A percentile compares a stretch with the other conserved stretches of the same genome.
Conservation (phyloP, 1,140 invertebrate species). For the Harlomillsia oculata region DNA sequence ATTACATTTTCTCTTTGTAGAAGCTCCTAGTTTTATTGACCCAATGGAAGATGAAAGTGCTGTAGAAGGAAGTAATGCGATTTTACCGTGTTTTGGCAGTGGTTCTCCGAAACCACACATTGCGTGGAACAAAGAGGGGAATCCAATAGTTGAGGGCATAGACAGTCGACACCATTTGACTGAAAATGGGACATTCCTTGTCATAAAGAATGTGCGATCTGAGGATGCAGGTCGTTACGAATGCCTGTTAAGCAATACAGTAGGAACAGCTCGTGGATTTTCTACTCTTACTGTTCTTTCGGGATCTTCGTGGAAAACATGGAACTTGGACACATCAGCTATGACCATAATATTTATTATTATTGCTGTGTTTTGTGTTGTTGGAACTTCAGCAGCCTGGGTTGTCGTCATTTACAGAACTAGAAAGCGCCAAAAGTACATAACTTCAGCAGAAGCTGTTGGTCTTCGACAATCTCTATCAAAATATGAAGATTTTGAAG, state of each 20-base stretch:
- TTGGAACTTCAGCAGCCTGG: slow-evolving; percentile 81
- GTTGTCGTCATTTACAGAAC: slow-evolving; percentile 85
- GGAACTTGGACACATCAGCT: slow-evolving; percentile 16
- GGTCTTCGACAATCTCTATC: slow-evolving; percentile 1
- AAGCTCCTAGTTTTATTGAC: slow-evolving; percentile 73
- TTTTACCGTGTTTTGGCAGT: slow-evolving; percentile 59
- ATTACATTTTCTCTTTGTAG: slow-evolving; percentile 41
- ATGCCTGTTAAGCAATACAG: slow-evolving; percentile 75
- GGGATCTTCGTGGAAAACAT: neutral
- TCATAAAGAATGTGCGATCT: slow-evolving; percentile 36
- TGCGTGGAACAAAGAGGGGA: slow-evolving; percentile 80
- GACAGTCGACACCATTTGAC: slow-evolving; percentile 26
- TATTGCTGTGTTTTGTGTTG: slow-evolving; percentile 64
- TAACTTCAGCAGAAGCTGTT: neutral
- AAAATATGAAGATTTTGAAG: slow-evolving; percentile 21
- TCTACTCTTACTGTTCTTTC: slow-evolving; percentile 49
- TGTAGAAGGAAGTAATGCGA: slow-evolving; percentile 27
- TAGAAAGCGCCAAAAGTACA: slow-evolving; percentile 45
- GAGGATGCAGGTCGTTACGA: slow-evolving; percentile 75
- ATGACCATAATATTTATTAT: slow-evolving; percentile 34
- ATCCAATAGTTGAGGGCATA: slow-evolving; percentile 45
- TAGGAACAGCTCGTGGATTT: slow-evolving; percentile 54
- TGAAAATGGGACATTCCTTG: slow-evolving; percentile 23
- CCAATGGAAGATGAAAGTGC: slow-evolving; percentile 57
- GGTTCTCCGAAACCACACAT: slow-evolving; percentile 76